Percentiles rank a stretch among this genome's conserved stretches.
Evolutionary conservation across 37 sponge, comb jelly and placozoan species (phyloP).

Genomic region (Ianthella basta): DNA sequence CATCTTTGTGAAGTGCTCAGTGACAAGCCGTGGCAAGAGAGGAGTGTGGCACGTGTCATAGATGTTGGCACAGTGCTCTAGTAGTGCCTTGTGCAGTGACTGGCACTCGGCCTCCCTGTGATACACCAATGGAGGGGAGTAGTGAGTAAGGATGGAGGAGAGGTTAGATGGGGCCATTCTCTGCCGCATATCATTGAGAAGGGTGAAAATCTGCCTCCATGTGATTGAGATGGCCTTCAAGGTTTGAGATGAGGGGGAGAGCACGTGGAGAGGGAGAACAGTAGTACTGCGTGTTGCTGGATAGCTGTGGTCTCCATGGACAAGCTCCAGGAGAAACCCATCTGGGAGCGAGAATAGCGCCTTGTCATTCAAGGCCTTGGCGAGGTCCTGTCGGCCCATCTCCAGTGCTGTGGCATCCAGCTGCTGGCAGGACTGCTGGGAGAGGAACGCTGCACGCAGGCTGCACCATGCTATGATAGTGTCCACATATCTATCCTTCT

Average conservation of each 20-base stretch:
- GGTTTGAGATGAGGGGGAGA: background rate
- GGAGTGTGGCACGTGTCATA: background rate
- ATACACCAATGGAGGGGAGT: background rate
- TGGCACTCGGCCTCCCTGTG: background rate
- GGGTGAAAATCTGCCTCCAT: conserved; percentile 5
- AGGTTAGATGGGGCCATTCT: background rate
- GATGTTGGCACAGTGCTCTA: background rate
- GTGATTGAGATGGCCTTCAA: background rate
- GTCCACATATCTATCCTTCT: conserved; percentile 21
- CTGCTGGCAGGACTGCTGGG: background rate
- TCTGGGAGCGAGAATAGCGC: background rate
- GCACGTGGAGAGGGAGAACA: background rate
- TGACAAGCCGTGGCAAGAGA: conserved; percentile 14
- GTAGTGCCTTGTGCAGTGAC: background rate
- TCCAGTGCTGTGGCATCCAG: background rate
- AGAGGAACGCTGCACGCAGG: background rate
- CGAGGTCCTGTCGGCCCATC: conserved; percentile 14
- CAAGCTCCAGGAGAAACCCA: conserved; percentile 9
- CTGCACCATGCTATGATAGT: background rate
- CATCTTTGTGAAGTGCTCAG: conserved; percentile 12
- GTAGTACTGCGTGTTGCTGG: no score
- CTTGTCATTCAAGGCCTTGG: background rate
- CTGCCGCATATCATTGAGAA: background rate
- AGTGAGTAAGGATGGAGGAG: background rate
- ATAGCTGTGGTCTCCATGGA: background rate